Base-by-base conservation (phyloP, 2,888 invertebrate species). In the Yponomeuta malinellus region DNA sequence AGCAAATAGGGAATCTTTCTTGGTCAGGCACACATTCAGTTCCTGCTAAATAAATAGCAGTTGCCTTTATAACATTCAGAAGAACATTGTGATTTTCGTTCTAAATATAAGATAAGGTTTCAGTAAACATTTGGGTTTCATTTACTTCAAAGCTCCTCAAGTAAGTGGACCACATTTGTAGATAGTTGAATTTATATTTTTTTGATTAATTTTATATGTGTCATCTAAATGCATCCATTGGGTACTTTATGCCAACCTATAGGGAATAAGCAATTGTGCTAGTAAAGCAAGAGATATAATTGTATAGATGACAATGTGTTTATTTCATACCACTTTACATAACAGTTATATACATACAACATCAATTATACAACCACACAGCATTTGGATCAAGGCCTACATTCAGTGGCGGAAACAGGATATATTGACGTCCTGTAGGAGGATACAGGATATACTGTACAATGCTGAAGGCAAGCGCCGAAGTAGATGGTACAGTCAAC, bases 341-440 rank as follows among this genome's bases (percentile, higher is more conserved):
- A 68, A 68, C 68, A 68, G 37, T 68, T 68, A 68, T 68, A 10
- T 68, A 68, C 68, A 68, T 48, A 68, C 48, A 68, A 68, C 68
- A 68, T 68, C 52, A 68, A 68, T n/a, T n/a, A 65, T 37, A 68
- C 68, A 48, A 68, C 43, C 68, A 68, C 68, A 48, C 68, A 23
- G 68, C 68, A 68, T 15, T 68, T 59, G 3, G 52, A 59, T 10
- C 5, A 68, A 48, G 48, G 68, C 68, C 68, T 68, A n/a, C 65
- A 33, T 31, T 23, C 63, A 63, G n/a, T 63, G 63, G 15, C 63
- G 29, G 63, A n/a, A 63, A 43, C 43, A 43, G 43, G 8, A 43
- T 43, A 43, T 43, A 5, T 43, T 43, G 0, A 23, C 23, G 23
- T 23, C 23, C 23, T 23, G 23, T 23, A 23, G 1, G 23, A 23